A percentile compares a stretch with the other conserved stretches of the same genome.
Conservation (phyloP, 2,113 vertebrate species). For the Echinops telfairi region DNA sequence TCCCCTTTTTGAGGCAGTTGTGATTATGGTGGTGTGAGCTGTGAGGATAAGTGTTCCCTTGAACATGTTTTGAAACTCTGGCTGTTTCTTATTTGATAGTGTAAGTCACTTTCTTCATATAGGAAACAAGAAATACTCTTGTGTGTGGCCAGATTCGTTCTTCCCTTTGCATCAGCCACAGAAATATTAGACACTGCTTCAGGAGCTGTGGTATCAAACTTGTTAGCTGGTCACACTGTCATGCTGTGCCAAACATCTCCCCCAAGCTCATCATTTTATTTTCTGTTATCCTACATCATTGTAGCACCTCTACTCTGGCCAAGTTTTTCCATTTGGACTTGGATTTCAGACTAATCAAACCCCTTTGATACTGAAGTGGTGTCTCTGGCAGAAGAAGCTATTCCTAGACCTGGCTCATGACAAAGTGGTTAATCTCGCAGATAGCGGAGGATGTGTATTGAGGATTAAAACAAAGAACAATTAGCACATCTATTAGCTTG, state of each 20-base stretch:
- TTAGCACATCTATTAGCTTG: slow-evolving; percentile 38
- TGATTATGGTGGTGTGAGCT: background rate
- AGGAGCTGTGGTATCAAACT: background rate
- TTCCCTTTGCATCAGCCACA: background rate
- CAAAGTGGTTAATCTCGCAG: background rate
- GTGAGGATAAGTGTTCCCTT: background rate
- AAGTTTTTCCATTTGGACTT: background rate
- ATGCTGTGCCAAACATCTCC: background rate
- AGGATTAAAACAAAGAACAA: slow-evolving; percentile 55
- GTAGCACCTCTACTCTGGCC: background rate
- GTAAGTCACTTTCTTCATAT: background rate
- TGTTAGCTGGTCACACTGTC: background rate
- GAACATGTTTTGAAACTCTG: background rate
- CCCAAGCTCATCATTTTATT: background rate
- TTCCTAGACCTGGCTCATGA: slow-evolving; percentile 45
- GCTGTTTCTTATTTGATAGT: slow-evolving; percentile 35
- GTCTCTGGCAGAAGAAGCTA: background rate
- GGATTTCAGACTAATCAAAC: slow-evolving; percentile 1
- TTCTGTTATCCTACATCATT: background rate
- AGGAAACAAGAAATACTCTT: background rate
- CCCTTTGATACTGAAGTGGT: background rate
- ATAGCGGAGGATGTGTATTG: background rate
- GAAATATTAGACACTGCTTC: background rate
- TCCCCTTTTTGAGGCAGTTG: no score
- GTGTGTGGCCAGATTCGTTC: background rate